phyloP scores from a whole-genome alignment of 2,888 invertebrate species.

The Diaprepes abbreviatus region DNA sequence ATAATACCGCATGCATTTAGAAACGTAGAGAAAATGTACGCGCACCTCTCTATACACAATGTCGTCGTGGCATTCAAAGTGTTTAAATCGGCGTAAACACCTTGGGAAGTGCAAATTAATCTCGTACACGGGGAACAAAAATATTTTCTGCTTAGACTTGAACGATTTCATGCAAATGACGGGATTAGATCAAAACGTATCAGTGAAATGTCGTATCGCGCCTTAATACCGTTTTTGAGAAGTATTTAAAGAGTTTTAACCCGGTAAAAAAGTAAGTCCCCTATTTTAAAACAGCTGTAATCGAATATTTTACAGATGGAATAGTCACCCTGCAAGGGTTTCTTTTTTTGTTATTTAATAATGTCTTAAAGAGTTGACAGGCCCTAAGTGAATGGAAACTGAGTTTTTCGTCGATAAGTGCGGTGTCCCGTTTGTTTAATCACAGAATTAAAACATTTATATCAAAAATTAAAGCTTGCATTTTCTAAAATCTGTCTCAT shows the following conservation, averaged over 20 bases:
- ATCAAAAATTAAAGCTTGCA: no score
- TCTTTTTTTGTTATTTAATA: no score
- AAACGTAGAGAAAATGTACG: slow-evolving; percentile 37
- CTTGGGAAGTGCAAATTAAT: slow-evolving; percentile 64
- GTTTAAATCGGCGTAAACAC: slow-evolving; percentile 62
- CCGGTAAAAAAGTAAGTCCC: slow-evolving; percentile 9
- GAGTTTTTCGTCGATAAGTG: no score
- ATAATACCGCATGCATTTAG: slow-evolving; percentile 44
- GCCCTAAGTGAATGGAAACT: no score
- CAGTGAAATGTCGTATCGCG: slow-evolving; percentile 41
- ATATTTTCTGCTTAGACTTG: slow-evolving; percentile 63
- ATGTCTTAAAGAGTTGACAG: no score
- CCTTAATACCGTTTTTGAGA: neutral
- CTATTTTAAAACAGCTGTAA: neutral
- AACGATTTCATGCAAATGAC: slow-evolving; percentile 63
- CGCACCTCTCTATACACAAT: slow-evolving; percentile 48
- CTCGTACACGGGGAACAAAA: slow-evolving; percentile 61
- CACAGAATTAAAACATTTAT: no score
- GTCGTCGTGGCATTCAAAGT: slow-evolving; percentile 56
- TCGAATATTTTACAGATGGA: no score
- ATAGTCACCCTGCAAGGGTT: no score
- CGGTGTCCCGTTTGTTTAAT: no score
- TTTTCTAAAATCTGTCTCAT: no score
- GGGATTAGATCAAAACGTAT: slow-evolving; percentile 58
- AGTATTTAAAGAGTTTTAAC: slow-evolving; percentile 9